Evolutionary conservation across 2,888 invertebrate species (phyloP).

Genomic region (Yponomeuta cagnagella): DNA sequence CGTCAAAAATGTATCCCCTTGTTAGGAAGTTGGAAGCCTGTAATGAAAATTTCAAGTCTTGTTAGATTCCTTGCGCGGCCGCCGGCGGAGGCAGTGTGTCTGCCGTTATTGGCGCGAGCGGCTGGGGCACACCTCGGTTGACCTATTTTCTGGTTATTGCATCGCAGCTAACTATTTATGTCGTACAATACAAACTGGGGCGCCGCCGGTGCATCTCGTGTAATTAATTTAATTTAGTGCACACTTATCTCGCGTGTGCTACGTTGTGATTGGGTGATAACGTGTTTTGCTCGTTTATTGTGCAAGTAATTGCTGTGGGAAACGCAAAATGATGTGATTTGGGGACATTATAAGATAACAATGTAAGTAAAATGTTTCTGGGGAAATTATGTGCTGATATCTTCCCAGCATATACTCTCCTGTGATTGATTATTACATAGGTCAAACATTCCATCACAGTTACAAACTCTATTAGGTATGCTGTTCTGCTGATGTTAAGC

Average conservation of each 20-base stretch:
- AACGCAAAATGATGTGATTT: neutral
- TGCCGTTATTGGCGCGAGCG: conserved; percentile 52
- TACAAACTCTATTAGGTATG: no score
- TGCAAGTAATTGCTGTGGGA: neutral
- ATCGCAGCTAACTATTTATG: conserved; percentile 69
- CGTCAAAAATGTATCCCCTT: neutral
- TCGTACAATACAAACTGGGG: conserved; percentile 61
- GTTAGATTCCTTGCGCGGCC: conserved; percentile 47
- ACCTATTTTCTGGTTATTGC: conserved; percentile 75
- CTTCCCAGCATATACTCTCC: neutral
- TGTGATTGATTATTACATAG: neutral
- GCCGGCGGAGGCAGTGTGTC: conserved; percentile 47
- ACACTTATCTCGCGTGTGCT: neutral
- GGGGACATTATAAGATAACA: neutral
- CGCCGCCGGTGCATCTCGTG: conserved; percentile 49
- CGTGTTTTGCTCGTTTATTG: neutral
- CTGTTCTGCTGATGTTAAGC: no score
- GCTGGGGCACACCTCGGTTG: conserved; percentile 72
- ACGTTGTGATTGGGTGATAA: neutral
- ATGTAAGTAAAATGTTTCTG: neutral
- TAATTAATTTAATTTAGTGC: conserved; percentile 31
- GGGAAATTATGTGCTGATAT: neutral
- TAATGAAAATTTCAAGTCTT: conserved; percentile 49
- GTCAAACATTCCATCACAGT: neutral
- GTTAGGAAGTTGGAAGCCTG: conserved; percentile 10